Evolutionary conservation across 2,888 invertebrate species (phyloP).

Genomic region (Drosophila acutilabella): DNA sequence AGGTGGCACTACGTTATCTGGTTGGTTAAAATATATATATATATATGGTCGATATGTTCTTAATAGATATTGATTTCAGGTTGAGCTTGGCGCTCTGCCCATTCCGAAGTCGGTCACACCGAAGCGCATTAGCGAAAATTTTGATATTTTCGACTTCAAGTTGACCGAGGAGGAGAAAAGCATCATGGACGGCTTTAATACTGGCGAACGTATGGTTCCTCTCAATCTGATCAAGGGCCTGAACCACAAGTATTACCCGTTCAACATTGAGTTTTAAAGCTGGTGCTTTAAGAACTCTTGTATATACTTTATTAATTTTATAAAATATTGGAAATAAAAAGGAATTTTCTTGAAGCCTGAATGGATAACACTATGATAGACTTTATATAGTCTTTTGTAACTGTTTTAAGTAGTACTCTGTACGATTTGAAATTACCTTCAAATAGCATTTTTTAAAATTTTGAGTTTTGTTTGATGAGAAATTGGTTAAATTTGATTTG

Average conservation of each 20-base stretch:
- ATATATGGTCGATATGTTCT: neutral
- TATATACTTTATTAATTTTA: slow-evolving; percentile 6
- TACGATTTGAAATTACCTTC: neutral
- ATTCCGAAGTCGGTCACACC: slow-evolving; percentile 87
- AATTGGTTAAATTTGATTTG: slow-evolving; percentile 21
- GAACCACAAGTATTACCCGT: slow-evolving; percentile 84
- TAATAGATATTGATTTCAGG: slow-evolving; percentile 72
- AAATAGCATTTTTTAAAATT: slow-evolving; percentile 7
- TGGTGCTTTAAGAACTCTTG: neutral
- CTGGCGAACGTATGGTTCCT: slow-evolving; percentile 79
- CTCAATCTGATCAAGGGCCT: slow-evolving; percentile 77
- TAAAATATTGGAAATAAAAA: neutral
- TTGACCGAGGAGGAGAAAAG: slow-evolving; percentile 86
- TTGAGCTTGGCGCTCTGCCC: slow-evolving; percentile 86
- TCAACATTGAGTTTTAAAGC: slow-evolving; percentile 81
- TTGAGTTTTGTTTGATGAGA: neutral
- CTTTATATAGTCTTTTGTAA: no score
- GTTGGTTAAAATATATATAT: slow-evolving; percentile 82
- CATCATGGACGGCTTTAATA: slow-evolving; percentile 86
- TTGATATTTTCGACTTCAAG: slow-evolving; percentile 87
- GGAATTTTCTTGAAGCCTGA: no score
- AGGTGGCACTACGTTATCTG: slow-evolving; percentile 88
- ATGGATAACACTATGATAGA: no score
- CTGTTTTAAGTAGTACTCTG: no score
- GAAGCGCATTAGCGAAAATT: slow-evolving; percentile 86